A percentile compares a stretch with the other conserved stretches of the same genome.
These are phyloP conservation scores for Caerostris darwini DNA, from an alignment of 1,140 invertebrate species.

Conservation along the genomic window DNA sequence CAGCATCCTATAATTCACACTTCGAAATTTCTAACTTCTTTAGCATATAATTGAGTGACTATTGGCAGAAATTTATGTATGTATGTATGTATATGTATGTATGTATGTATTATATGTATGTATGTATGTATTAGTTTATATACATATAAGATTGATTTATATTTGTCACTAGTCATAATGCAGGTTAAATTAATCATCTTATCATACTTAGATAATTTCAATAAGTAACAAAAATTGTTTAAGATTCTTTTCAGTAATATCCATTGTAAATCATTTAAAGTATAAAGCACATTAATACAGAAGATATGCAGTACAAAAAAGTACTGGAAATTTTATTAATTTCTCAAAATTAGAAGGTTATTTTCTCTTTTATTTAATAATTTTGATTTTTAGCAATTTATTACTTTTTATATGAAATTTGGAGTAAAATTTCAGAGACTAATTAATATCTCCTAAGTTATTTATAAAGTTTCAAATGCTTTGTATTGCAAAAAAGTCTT, in stretches of 20 bases:
- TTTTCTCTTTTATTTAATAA: not conserved
- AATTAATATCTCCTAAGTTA: not conserved
- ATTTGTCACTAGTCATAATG: not conserved
- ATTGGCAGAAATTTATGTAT: too few species aligned
- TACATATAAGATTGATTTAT: not conserved
- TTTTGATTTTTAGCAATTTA: not conserved
- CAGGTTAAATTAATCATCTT: not conserved
- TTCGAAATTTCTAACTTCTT: too few species aligned
- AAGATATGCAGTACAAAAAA: not conserved
- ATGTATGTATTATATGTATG: too few species aligned
- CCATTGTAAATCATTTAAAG: not conserved
- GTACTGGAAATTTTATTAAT: not conserved
- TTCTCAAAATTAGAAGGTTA: not conserved
- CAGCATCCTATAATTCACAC: too few species aligned
- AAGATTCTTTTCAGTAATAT: not conserved
- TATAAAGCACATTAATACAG: not conserved
- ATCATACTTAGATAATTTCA: not conserved
- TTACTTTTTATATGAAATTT: too few species aligned
- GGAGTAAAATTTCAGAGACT: not conserved
- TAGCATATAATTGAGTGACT: too few species aligned
- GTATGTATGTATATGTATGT: too few species aligned
- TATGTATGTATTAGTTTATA: too few species aligned
- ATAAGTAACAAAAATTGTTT: not conserved
- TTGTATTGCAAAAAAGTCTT: too few species aligned
- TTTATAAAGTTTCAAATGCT: not conserved